These are phyloP conservation scores for Trigoniulus corallinus DNA, from an alignment of 1,140 invertebrate genomes.

Conservation along the genomic window DNA sequence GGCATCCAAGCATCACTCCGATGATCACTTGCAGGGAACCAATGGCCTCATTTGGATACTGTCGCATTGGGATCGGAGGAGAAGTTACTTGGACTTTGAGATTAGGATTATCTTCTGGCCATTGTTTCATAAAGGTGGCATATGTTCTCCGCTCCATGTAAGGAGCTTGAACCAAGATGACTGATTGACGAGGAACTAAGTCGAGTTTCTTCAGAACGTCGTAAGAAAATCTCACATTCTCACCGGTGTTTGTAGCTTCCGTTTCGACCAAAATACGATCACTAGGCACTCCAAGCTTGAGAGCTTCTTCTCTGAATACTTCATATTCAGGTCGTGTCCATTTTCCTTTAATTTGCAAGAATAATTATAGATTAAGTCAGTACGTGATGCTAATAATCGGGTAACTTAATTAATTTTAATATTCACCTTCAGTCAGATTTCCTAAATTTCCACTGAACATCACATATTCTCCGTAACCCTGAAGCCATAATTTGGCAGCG, in stretches of 20 bases:
- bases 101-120: background rate
- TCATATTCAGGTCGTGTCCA: conserved; percentile 7
- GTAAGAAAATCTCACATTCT: conserved; percentile 6
- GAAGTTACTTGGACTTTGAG: conserved; percentile 4
- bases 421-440: conserved; percentile 7
- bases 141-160: conserved; percentile 10
- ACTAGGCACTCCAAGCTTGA: conserved; percentile 4
- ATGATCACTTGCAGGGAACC: conserved; percentile 1
- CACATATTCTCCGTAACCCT: conserved; percentile 3
- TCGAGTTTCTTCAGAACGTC: background rate
- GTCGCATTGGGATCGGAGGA: conserved; percentile 1
- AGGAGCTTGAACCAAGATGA: conserved; percentile 8
- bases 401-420: background rate
- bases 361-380: too few species aligned
- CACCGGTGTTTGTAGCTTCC: conserved; percentile 7
- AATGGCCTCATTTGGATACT: conserved; percentile 3
- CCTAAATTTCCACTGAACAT: conserved; percentile 4
- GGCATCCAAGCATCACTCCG: conserved; percentile 1
- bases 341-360: too few species aligned
- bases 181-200: background rate
- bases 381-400: background rate
- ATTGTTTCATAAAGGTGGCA: conserved; percentile 9
- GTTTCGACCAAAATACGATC: conserved; percentile 4
- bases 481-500: conserved; percentile 3
- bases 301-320: conserved; percentile 6